A percentile compares a stretch with the other conserved stretches of the same genome.
These are phyloP conservation scores for Zaprionus obscuricornis DNA, from an alignment of 2,888 invertebrate species.

Conservation along the genomic window DNA sequence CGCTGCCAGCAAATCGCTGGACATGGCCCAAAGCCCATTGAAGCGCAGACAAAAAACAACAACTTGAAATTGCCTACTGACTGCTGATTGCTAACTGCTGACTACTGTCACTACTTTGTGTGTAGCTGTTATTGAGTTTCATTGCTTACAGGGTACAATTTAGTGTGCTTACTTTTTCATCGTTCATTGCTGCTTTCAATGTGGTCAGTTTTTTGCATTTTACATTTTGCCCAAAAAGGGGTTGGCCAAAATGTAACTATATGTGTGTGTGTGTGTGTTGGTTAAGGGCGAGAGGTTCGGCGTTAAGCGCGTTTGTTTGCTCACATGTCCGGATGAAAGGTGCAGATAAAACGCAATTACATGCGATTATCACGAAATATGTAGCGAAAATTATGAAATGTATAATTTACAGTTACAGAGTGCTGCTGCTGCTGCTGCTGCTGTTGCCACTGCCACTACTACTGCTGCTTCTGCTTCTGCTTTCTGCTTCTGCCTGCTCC, in stretches of 20 bases:
- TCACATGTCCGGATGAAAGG: constrained; percentile 82
- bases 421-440: constrained; percentile 1
- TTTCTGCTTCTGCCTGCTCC: constrained; percentile 7
- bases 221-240: constrained; percentile 18
- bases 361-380: constrained; percentile 81
- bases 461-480: constrained; percentile 6
- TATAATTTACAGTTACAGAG: constrained; percentile 82
- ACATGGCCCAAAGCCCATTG: constrained; percentile 61
- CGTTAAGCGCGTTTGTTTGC: constrained; percentile 75
- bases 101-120: constrained; percentile 6
- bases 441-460: constrained; percentile 25
- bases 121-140: not conserved
- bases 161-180: constrained; percentile 15
- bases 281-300: constrained; percentile 41
- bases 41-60: constrained; percentile 52
- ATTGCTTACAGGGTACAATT: constrained; percentile 4
- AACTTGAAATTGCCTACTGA: constrained; percentile 1
- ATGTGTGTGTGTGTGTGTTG: constrained; percentile 14
- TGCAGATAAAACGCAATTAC: constrained; percentile 83
- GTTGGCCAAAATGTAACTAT: constrained; percentile 21
- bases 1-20: constrained; percentile 66
- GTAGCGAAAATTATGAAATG: constrained; percentile 81
- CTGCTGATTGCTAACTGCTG: constrained; percentile 1
- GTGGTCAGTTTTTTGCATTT: constrained; percentile 37
- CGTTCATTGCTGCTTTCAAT: constrained; percentile 11